A percentile compares a stretch with the other conserved stretches of the same genome.
Evolutionary conservation across 1,140 invertebrate genomes (phyloP).

Genomic region (Brachionus paranguensis): DNA sequence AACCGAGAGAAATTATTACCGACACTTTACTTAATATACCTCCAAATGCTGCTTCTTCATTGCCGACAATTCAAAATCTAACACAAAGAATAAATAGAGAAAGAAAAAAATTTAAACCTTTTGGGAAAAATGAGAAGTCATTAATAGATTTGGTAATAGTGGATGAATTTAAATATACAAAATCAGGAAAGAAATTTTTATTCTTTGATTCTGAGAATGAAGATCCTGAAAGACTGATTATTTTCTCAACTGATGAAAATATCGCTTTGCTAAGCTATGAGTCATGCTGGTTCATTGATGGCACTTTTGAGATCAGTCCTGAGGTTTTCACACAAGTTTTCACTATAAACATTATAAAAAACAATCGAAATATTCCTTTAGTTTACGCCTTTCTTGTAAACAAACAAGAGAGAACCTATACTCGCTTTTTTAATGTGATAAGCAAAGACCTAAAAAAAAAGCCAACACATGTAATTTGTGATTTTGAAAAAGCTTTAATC

Average conservation of each 20-base stretch:
- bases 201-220: neutral
- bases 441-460: neutral
- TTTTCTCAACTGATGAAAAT: neutral
- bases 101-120: neutral
- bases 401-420: neutral
- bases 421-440: neutral
- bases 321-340: neutral
- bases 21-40: neutral
- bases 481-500: neutral
- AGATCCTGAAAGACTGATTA: neutral
- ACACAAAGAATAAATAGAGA: neutral
- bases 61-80: neutral
- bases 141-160: neutral
- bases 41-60: neutral
- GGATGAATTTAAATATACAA: neutral
- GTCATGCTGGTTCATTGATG: neutral
- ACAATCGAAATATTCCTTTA: neutral
- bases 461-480: neutral
- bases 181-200: neutral
- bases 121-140: conserved; percentile 3
- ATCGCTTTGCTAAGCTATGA: neutral
- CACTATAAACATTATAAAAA: neutral
- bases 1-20: neutral
- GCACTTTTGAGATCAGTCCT: neutral
- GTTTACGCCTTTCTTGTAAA: neutral